A percentile compares a stretch with the other conserved stretches of the same genome.
Conservation (phyloP, 2,113 vertebrate genomes). For the Scomber scombrus region DNA sequence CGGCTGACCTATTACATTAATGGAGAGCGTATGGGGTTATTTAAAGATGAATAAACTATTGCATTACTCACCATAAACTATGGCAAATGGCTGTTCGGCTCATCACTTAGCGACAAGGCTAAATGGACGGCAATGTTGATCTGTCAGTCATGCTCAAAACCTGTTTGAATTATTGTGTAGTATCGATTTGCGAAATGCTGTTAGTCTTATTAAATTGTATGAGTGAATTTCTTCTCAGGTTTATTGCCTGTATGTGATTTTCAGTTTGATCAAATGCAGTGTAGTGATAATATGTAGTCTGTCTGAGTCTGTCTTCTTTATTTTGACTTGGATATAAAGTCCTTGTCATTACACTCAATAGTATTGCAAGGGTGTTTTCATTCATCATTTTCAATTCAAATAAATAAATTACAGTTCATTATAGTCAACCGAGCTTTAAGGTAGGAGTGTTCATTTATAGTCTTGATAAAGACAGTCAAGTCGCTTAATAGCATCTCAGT, state of each 20-base stretch:
- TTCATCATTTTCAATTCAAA: slow-evolving; percentile 9
- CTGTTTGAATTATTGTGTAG: too few relatives aligned
- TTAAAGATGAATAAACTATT: not conserved
- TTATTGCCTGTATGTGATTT: too few relatives aligned
- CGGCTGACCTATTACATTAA: not conserved
- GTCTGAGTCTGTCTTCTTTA: not conserved
- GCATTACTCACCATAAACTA: not conserved
- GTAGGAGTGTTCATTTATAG: slow-evolving; percentile 9
- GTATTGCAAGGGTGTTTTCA: slow-evolving; percentile 10
- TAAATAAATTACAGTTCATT: not conserved
- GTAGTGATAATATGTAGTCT: not conserved
- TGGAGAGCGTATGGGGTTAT: not conserved
- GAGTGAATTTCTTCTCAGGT: too few relatives aligned
- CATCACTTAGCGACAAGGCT: not conserved
- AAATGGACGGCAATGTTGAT: not conserved
- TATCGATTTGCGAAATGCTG: too few relatives aligned
- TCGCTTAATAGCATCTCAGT: slow-evolving; percentile 9
- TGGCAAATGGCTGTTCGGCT: not conserved
- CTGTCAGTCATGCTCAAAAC: too few relatives aligned
- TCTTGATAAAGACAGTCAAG: slow-evolving; percentile 21
- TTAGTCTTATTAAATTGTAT: not conserved
- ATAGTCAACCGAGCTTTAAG: slow-evolving; percentile 2
- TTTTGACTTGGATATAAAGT: not conserved
- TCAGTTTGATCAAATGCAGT: too few relatives aligned
- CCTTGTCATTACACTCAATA: not conserved